Evolutionary conservation across 2,113 vertebrate species (phyloP), one percentile per base, ranked within the genome.

Genomic region (Cacatua alba): DNA sequence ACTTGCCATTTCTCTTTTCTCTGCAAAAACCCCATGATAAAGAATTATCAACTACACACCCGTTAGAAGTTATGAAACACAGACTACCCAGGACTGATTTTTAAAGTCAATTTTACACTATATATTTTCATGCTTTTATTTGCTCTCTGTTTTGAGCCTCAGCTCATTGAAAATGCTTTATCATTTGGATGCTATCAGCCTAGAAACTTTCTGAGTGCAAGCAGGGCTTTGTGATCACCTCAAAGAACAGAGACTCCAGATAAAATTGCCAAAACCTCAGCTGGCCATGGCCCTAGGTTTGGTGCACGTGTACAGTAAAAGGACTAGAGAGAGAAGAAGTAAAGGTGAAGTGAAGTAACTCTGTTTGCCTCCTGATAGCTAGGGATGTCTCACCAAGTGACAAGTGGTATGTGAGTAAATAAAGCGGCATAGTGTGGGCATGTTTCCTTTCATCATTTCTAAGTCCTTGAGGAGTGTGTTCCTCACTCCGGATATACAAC

Each of bases 401-500:
- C 26, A 31, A 37, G 25, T 1, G 24, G 7, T 17, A 21, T 17
- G 71, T 29, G 83, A 51, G 46, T 29, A 10, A 70, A 63, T 26
- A 19, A 70, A 64, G 35, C 0, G 1, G 8, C 1, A 1, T 3
- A 21, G 28, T 23, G 7, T 3, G 12, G 43, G 33, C 46, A 43
- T 9, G 9, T 31, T 62, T 46, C 53, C 43, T 74, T 14, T 60
- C 78, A 80, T 37, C 39, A 28, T 60, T 79, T 52, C 82, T 7
- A 17, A 49, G 33, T 14, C 67, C 28, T 91, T 15, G 11, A 52
- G 86, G 83, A 95, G 11, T 5, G 53, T 15, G 44, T 37, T 59
- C 53, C 94, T 90, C 44, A 41, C 71, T 55, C 83, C 28, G 17
- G 82, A 64, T 11, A 33, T 17, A 41, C 20, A 64, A 21, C 41